phyloP scores from a whole-genome alignment of 2,888 invertebrate species.

The Nemoura dubitans region DNA sequence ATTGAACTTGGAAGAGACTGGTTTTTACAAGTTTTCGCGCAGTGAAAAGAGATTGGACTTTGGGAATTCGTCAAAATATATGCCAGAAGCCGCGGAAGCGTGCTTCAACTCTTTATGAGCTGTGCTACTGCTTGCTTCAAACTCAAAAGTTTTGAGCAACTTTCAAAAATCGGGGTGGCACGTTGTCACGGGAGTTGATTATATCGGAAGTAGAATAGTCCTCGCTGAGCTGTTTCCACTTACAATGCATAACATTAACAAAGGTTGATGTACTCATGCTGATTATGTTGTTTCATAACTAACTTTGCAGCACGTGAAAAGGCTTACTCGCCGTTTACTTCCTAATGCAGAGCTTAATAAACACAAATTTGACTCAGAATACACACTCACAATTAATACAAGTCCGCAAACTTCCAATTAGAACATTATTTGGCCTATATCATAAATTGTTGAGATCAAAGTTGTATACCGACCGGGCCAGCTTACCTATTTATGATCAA shows the following conservation, averaged over 20 bases:
- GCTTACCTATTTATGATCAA: neutral
- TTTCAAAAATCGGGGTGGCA: neutral
- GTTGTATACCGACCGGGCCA: neutral
- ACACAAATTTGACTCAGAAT: neutral
- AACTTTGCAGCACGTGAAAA: neutral
- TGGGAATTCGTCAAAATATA: slow-evolving; percentile 18
- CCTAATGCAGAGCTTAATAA: neutral
- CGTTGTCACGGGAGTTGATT: slow-evolving; percentile 3
- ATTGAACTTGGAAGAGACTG: slow-evolving; percentile 29
- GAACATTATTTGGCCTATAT: neutral
- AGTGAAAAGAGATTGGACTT: slow-evolving; percentile 8
- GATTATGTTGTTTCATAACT: neutral
- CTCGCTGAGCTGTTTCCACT: neutral
- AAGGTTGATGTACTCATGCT: neutral
- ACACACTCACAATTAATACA: neutral
- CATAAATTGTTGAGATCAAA: neutral
- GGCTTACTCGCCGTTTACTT: neutral
- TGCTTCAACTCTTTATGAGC: neutral
- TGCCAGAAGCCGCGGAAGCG: neutral
- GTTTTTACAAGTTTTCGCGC: slow-evolving; percentile 7
- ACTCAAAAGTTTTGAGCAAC: slow-evolving; percentile 4
- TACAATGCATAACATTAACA: neutral
- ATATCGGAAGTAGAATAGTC: slow-evolving; percentile 3
- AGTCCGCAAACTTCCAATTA: neutral
- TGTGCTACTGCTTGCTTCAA: neutral